Evolutionary conservation across 2,888 invertebrate species (phyloP).

Genomic region (Parapristionchus giblindavisi): DNA sequence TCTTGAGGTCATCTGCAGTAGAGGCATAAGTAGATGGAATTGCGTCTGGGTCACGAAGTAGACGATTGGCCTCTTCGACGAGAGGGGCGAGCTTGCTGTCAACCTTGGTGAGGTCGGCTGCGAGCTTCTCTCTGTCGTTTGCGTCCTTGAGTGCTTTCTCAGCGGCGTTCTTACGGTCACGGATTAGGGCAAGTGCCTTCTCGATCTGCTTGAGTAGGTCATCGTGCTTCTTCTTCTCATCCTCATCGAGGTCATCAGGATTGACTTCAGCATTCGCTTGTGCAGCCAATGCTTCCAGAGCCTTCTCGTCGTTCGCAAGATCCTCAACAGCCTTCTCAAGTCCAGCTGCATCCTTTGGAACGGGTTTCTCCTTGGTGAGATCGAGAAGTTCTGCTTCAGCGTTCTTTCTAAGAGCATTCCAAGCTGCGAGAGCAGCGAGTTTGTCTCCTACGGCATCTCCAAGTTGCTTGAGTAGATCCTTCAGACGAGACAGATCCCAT

Average conservation of each 20-base stretch:
- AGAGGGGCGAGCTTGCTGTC: constrained; percentile 44
- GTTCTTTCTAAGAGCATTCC: constrained; percentile 51
- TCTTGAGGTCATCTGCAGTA: constrained; percentile 31
- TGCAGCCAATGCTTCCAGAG: background rate
- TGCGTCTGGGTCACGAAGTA: constrained; percentile 39
- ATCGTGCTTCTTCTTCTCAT: background rate
- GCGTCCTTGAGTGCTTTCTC: background rate
- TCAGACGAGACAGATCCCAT: constrained; percentile 51
- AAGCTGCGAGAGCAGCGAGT: constrained; percentile 52
- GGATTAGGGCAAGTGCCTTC: constrained; percentile 7
- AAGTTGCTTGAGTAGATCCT: constrained; percentile 48
- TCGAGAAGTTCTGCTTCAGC: constrained; percentile 47
- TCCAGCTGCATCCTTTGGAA: background rate
- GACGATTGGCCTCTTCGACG: constrained; percentile 45
- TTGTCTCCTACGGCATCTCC: constrained; percentile 52
- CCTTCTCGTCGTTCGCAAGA: constrained; percentile 13
- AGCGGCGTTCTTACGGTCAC: constrained; percentile 7
- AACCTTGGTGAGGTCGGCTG: background rate
- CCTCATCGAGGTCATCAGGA: constrained; percentile 5
- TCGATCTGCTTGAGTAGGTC: constrained; percentile 4
- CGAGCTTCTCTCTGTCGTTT: background rate
- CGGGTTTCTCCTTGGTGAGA: constrained; percentile 8
- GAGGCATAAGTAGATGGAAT: constrained; percentile 16
- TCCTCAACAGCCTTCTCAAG: constrained; percentile 14
- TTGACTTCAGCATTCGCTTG: constrained; percentile 38